Evolutionary conservation across 2,888 invertebrate species (phyloP).

Genomic region (Polydrusus tereticollis): DNA sequence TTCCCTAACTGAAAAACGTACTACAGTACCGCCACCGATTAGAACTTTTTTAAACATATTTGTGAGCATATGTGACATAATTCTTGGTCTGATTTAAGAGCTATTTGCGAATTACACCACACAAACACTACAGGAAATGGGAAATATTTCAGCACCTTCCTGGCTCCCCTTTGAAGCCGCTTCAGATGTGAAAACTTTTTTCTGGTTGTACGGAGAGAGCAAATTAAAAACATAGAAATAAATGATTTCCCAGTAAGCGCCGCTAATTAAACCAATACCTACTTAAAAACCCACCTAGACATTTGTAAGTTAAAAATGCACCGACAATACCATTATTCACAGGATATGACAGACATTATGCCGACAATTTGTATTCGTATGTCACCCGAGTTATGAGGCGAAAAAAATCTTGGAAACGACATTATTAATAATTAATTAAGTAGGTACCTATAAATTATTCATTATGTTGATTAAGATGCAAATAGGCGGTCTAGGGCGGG

Average conservation of each 20-base stretch:
- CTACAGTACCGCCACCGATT: too few species aligned
- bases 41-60: too few species aligned
- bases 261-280: slow-evolving; percentile 25
- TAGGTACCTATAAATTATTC: too few species aligned
- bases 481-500: background rate
- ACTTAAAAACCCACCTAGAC: slow-evolving; percentile 18
- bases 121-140: slow-evolving; percentile 2
- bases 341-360: slow-evolving; percentile 41
- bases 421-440: slow-evolving; percentile 22
- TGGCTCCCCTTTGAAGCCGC: background rate
- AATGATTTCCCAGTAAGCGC: slow-evolving; percentile 14
- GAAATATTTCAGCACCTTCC: slow-evolving; percentile 6
- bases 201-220: slow-evolving; percentile 9
- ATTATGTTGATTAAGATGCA: slow-evolving; percentile 7
- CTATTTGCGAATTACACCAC: background rate
- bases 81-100: too few species aligned
- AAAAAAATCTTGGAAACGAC: slow-evolving; percentile 31
- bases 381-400: slow-evolving; percentile 18
- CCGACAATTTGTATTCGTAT: slow-evolving; percentile 38
- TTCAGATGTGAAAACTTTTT: slow-evolving; percentile 1
- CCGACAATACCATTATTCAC: slow-evolving; percentile 27
- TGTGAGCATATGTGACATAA: too few species aligned
- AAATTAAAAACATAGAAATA: slow-evolving; percentile 17
- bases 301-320: background rate
- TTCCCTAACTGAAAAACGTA: too few species aligned